Evolutionary conservation across 1,140 invertebrate species (phyloP), one percentile per base, ranked within the genome.

Genomic region (Theocolax elegans): DNA sequence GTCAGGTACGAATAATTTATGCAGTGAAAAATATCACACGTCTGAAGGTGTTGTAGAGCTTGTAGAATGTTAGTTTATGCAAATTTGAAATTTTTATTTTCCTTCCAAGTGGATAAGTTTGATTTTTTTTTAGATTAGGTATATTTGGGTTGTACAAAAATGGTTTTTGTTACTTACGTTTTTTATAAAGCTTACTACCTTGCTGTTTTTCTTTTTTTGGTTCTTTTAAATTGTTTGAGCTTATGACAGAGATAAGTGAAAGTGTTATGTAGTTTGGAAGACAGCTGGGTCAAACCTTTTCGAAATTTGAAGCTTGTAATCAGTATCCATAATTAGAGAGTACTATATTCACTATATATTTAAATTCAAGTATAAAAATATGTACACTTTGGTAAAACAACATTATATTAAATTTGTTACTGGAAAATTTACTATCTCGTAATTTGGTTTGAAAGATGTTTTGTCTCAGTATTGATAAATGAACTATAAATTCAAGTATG

Each of bases 1-100:
- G 19, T 77, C 85, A 75, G 86, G 87, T 87, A 78, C 74, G 76
- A 71, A 49, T 44, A 29, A 40, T 54, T 51, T 44, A 38, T 56
- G 1, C 25, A 66, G 25, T 54, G 23, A 53, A 19, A 29, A 25
- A 9, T 35, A 38, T 40, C 9, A 13, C 48, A 46, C 21, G n/a
- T 73, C 23, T 62, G n/a, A 53, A 51, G 53, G n/a, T 68, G 25
- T 62, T 19, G 35, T 66, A 53, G 46, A 53, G 62, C 42, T 63
- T 69, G 40, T 60, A 73, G 31, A 68, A 15, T 31, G 6, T 58
- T 71, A 56, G 27, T 19, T 44, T 2, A 56, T 44, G 4, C 25
- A n/a, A 56, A 63, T 25, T 23, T 21, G 19, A 17, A 51, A 23
- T 62, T 67, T 40, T 25, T 38, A 48, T 23, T 21, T 44, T 54